Evolutionary conservation across 1,140 invertebrate genomes (phyloP).

Genomic region (Drosophila tristis): DNA sequence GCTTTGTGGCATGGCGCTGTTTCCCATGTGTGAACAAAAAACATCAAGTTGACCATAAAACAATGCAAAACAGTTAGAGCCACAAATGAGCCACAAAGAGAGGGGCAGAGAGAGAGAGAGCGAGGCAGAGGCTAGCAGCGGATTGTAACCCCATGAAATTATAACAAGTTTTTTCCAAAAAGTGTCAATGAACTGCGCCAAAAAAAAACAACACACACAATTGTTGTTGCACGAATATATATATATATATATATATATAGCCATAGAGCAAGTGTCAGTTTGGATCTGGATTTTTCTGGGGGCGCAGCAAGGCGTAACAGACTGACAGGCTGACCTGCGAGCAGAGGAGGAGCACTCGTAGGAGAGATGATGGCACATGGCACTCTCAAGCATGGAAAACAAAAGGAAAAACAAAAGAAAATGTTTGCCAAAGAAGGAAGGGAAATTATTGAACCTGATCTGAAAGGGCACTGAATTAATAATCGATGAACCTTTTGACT

Average conservation of each 20-base stretch:
- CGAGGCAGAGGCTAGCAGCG: background rate
- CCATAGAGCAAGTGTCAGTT: constrained; percentile 23
- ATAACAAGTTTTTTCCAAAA: constrained; percentile 50
- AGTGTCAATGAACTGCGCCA: constrained; percentile 72
- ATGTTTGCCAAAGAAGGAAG: constrained; percentile 4
- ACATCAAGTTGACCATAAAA: constrained; percentile 67
- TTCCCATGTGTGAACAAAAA: constrained; percentile 77
- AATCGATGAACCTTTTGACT: no score
- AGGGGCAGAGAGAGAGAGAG: background rate
- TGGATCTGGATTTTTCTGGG: constrained; percentile 5
- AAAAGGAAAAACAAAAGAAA: constrained; percentile 7
- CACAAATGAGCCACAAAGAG: constrained; percentile 48
- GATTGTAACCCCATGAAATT: constrained; percentile 51
- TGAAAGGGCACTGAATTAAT: no score
- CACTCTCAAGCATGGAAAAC: constrained; percentile 36
- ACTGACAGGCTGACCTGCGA: constrained; percentile 17
- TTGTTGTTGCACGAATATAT: background rate
- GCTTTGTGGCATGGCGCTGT: constrained; percentile 49
- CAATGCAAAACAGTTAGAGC: constrained; percentile 80
- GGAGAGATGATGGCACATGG: background rate
- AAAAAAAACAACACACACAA: constrained; percentile 42
- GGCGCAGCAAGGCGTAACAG: constrained; percentile 38
- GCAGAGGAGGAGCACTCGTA: background rate
- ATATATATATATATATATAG: constrained; percentile 1
- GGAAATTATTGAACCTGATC: no score